Conservation (phyloP, 1,140 invertebrate genomes). For the Hyphantria cunea region DNA sequence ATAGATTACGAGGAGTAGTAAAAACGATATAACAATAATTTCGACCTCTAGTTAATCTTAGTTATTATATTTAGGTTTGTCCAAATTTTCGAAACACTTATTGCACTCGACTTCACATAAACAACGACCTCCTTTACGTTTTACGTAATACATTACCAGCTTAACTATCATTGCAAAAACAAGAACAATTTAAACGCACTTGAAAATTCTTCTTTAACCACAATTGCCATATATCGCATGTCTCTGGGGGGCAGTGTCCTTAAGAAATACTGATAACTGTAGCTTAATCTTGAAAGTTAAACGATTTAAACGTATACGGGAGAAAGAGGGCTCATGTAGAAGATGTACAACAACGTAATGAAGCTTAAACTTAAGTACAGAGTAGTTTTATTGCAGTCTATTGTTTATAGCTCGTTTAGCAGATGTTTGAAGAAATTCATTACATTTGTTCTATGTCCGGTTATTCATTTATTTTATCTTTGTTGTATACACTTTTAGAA, state of each 20-base stretch:
- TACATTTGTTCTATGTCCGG: neutral
- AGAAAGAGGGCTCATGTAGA: conserved; percentile 14
- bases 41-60: too few species aligned
- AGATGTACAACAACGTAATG: conserved; percentile 42
- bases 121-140: too few species aligned
- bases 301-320: conserved; percentile 25
- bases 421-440: neutral
- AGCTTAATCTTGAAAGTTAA: conserved; percentile 30
- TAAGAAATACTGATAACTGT: conserved; percentile 30
- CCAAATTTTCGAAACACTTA: too few species aligned
- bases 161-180: neutral
- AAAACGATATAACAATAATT: too few species aligned
- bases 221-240: conserved; percentile 8
- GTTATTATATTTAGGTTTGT: too few species aligned
- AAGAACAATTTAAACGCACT: conserved; percentile 15
- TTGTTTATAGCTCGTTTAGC: conserved; percentile 17
- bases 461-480: too few species aligned
- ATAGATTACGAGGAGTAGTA: too few species aligned
- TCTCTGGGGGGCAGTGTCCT: conserved; percentile 20
- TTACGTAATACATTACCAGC: too few species aligned
- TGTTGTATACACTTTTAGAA: too few species aligned
- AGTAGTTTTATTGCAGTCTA: conserved; percentile 36
- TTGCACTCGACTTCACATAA: too few species aligned
- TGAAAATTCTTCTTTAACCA: conserved; percentile 28
- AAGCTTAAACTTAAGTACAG: conserved; percentile 44